These are phyloP conservation scores for Nephrotoma guestfalica DNA, from an alignment of 2,888 invertebrate genomes.

Conservation along the genomic window DNA sequence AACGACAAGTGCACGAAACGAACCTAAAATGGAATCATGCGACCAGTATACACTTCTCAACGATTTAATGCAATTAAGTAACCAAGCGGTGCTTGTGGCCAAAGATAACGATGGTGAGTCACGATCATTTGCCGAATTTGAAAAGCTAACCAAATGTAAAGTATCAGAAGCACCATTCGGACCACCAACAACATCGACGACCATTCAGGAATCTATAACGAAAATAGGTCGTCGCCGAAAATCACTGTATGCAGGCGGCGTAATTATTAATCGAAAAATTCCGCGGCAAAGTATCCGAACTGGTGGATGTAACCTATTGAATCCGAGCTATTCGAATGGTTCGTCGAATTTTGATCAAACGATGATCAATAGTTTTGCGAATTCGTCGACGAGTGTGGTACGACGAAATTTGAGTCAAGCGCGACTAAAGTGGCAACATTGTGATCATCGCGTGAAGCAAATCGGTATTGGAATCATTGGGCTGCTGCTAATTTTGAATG, in stretches of 20 bases:
- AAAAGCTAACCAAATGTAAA: slow-evolving; percentile 20
- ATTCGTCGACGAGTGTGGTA: neutral
- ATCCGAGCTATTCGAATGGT: neutral
- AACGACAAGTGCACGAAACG: neutral
- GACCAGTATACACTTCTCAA: neutral
- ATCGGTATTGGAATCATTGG: neutral
- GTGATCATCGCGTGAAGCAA: neutral
- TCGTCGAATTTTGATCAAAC: neutral
- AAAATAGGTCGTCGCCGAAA: slow-evolving; percentile 8
- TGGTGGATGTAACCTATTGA: neutral
- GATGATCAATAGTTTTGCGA: neutral
- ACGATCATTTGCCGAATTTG: slow-evolving; percentile 15
- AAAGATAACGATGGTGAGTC: neutral
- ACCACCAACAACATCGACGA: neutral
- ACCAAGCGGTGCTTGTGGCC: neutral
- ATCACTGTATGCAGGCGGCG: slow-evolving; percentile 19
- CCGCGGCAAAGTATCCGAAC: slow-evolving; percentile 17
- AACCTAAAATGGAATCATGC: neutral
- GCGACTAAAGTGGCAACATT: neutral
- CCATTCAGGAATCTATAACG: neutral
- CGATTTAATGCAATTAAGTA: neutral
- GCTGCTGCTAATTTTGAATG: neutral
- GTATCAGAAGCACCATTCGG: slow-evolving; percentile 24
- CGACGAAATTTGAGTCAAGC: neutral
- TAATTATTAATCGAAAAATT: slow-evolving; percentile 20